Evolutionary conservation across 2,113 vertebrate species (phyloP).

Genomic region (Tachysurus vachellii): DNA sequence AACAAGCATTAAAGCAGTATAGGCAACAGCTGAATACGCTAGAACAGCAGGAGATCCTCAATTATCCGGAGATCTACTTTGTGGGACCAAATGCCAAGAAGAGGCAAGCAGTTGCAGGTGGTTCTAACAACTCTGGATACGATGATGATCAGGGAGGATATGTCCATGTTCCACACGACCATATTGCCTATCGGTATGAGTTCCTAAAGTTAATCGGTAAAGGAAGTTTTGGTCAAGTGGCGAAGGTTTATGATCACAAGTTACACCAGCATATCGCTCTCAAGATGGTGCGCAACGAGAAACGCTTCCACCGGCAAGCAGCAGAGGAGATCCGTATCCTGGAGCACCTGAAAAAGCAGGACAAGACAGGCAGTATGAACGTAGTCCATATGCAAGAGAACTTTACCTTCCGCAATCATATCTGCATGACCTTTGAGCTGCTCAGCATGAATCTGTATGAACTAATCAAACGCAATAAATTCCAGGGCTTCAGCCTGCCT

Average conservation of each 20-base stretch:
- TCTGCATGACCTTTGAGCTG: conserved; percentile 98
- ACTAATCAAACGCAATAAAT: conserved; percentile 98
- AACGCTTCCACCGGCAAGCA: conserved; percentile 94
- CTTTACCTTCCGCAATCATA: conserved; percentile 97
- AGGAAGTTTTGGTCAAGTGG: conserved; percentile 97
- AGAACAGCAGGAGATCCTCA: conserved; percentile 89
- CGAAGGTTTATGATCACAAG: conserved; percentile 96
- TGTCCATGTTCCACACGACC: conserved; percentile 91
- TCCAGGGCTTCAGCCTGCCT: conserved; percentile 94
- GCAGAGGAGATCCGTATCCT: conserved; percentile 96
- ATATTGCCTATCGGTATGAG: conserved; percentile 94
- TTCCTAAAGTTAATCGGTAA: conserved; percentile 98
- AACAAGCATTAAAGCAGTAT: conserved; percentile 90
- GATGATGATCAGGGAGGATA: conserved; percentile 96
- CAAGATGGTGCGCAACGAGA: conserved; percentile 97
- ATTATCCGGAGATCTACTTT: conserved; percentile 88
- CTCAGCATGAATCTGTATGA: conserved; percentile 97
- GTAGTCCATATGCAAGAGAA: conserved; percentile 96
- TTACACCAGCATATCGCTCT: conserved; percentile 91
- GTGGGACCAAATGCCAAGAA: conserved; percentile 95
- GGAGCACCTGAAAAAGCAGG: conserved; percentile 95
- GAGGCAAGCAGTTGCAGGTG: conserved; percentile 84
- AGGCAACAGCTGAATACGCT: conserved; percentile 84
- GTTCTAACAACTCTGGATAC: conserved; percentile 90
- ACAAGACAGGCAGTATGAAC: conserved; percentile 93